A percentile compares a stretch with the other conserved stretches of the same genome.
Evolutionary conservation across 2,888 invertebrate genomes (phyloP).

Genomic region (Xestia sexstrigata): DNA sequence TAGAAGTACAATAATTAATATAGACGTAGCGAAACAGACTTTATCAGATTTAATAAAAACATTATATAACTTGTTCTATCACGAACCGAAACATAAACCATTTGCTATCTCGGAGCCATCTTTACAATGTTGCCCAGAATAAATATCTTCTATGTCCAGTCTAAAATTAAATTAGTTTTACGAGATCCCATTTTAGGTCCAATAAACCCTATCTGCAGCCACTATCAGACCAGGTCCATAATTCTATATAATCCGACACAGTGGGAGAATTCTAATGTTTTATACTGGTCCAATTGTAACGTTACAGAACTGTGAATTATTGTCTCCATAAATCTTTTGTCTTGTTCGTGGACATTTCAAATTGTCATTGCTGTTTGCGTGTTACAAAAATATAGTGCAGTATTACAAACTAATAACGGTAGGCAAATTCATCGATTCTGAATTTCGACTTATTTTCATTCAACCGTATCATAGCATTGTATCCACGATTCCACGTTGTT

Average conservation of each 20-base stretch:
- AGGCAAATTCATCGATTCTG: constrained; percentile 11
- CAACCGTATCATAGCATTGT: background rate
- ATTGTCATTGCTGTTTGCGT: constrained; percentile 48
- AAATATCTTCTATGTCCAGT: constrained; percentile 45
- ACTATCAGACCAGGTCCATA: constrained; percentile 52
- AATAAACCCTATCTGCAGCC: constrained; percentile 58
- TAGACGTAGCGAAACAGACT: constrained; percentile 40
- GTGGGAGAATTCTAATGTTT: constrained; percentile 60
- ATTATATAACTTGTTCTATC: constrained; percentile 41
- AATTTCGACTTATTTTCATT: background rate
- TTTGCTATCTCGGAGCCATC: constrained; percentile 46
- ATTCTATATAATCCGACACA: constrained; percentile 54
- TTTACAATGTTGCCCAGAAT: constrained; percentile 53
- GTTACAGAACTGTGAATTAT: constrained; percentile 70
- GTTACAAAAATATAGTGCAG: constrained; percentile 51
- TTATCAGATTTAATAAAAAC: constrained; percentile 54
- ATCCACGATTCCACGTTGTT: background rate
- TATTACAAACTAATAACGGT: background rate
- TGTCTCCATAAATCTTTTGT: constrained; percentile 68
- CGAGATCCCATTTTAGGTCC: constrained; percentile 54
- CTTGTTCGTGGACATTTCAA: constrained; percentile 45
- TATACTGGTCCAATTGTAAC: constrained; percentile 63
- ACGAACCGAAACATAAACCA: constrained; percentile 52
- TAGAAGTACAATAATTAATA: constrained; percentile 46
- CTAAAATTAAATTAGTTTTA: constrained; percentile 60